Evolutionary conservation across 2,113 vertebrate species (phyloP).

Genomic region (Martes martes): DNA sequence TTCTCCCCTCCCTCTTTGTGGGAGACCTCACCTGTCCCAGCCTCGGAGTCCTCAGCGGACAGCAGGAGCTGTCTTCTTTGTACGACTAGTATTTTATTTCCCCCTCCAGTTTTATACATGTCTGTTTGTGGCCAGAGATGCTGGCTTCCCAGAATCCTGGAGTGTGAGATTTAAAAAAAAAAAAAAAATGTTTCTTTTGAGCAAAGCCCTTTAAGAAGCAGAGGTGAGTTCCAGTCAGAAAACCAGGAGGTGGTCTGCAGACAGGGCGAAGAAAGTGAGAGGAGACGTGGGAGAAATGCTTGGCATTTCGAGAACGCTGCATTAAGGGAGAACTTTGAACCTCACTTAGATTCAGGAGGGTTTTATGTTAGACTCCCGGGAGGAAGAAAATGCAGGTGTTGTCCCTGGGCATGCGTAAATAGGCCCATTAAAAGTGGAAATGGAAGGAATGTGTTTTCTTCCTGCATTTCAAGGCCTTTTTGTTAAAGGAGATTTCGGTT

Average conservation of each 20-base stretch:
- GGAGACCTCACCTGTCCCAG: neutral
- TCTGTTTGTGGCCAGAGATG: neutral
- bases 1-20: neutral
- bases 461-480: conserved; percentile 21
- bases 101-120: neutral
- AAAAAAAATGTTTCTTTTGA: neutral
- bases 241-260: neutral
- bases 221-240: neutral
- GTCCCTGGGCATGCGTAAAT: neutral
- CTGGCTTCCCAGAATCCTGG: neutral
- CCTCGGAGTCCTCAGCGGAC: neutral
- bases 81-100: neutral
- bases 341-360: neutral
- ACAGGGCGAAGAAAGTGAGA: neutral
- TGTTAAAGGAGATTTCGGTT: neutral
- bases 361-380: neutral
- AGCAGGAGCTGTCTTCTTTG: neutral
- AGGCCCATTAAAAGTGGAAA: neutral
- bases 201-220: neutral
- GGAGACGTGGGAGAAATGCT: no score
- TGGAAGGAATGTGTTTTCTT: neutral
- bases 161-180: neutral
- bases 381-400: neutral
- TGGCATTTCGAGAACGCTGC: neutral
- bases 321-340: neutral